Conservation (phyloP, 1,140 invertebrate genomes). For the Chrysopa pallens region DNA sequence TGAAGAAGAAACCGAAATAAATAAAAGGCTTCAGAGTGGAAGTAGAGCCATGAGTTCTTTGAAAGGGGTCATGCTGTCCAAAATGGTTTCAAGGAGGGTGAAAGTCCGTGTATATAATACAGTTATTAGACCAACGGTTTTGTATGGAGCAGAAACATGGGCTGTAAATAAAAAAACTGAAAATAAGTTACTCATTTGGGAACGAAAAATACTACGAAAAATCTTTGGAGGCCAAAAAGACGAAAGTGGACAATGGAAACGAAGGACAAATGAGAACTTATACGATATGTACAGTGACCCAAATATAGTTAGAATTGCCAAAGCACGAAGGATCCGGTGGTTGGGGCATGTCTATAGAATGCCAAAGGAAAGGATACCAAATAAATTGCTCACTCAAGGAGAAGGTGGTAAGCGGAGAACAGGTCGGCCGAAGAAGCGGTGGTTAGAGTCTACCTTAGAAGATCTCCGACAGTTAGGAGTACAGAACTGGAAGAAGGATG, state of each 20-base stretch:
- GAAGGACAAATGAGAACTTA: not conserved
- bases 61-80: not conserved
- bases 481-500: not conserved
- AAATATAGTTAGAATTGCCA: not conserved
- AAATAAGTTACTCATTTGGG: slow-evolving; percentile 1
- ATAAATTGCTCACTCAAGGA: not conserved
- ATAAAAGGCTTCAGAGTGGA: not conserved
- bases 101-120: slow-evolving; percentile 3
- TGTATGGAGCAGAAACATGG: slow-evolving; percentile 4
- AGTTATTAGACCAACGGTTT: slow-evolving; percentile 1
- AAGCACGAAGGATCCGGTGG: not conserved
- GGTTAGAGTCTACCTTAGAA: not conserved
- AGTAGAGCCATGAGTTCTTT: not conserved
- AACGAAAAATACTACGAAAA: not conserved
- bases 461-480: not conserved
- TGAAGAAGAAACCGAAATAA: not conserved
- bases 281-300: not conserved
- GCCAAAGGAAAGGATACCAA: not conserved
- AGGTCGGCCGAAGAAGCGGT: not conserved
- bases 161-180: not conserved
- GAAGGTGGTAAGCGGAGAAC: not conserved
- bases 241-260: too few species aligned
- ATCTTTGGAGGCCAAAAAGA: too few species aligned
- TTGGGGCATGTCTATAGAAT: not conserved
- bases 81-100: not conserved